phyloP scores from a whole-genome alignment of 2,797 vertebrate species.

The Enoplosus armatus region DNA sequence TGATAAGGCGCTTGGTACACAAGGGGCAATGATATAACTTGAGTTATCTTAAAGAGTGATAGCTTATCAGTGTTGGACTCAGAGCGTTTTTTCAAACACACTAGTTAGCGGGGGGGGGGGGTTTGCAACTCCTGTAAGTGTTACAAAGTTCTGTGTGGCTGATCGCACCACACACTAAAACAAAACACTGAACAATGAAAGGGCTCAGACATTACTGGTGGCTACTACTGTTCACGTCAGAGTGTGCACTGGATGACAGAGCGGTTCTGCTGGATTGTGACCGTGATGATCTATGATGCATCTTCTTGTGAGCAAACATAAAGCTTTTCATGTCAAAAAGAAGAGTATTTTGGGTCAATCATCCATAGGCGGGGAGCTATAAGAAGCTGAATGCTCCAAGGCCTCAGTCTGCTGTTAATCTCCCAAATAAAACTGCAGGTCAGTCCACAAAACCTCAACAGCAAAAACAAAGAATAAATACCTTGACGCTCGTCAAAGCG shows the following conservation, averaged over 20 bases:
- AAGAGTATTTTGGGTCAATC: constrained; percentile 49
- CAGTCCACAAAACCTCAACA: constrained; percentile 50
- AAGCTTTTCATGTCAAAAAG: constrained; percentile 49
- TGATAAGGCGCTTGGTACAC: constrained; percentile 61
- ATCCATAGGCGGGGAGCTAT: constrained; percentile 22
- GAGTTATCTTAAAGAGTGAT: constrained; percentile 44
- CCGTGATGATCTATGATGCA: constrained; percentile 5
- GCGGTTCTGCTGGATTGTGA: background rate
- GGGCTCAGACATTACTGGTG: background rate
- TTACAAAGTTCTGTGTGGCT: background rate
- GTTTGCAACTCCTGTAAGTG: background rate
- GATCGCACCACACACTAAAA: background rate
- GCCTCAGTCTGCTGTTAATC: constrained; percentile 50
- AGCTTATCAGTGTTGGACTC: constrained; percentile 64
- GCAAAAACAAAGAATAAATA: constrained; percentile 81
- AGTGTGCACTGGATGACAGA: background rate
- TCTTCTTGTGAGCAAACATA: constrained; percentile 32
- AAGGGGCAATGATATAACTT: constrained; percentile 19
- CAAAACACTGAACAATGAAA: constrained; percentile 5
- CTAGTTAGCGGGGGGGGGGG: background rate
- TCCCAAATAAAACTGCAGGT: constrained; percentile 58
- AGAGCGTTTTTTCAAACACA: constrained; percentile 19
- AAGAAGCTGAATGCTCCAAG: constrained; percentile 29
- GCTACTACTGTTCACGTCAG: background rate
- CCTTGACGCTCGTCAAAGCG: constrained; percentile 64